These are phyloP conservation scores for Copidosoma aretas DNA, from an alignment of 2,888 invertebrate species.

Conservation along the genomic window DNA sequence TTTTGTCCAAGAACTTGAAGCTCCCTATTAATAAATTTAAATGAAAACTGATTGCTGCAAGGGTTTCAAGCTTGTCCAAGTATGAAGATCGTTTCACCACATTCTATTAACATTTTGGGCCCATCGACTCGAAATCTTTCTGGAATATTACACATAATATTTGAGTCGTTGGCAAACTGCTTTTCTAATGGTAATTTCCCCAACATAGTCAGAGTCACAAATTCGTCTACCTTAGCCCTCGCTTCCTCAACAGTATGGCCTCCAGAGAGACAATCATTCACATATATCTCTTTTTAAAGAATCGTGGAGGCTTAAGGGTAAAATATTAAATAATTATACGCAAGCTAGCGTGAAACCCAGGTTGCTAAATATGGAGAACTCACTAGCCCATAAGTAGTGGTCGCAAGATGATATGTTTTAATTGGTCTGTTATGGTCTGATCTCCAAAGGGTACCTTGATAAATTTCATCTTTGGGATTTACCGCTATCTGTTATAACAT, in stretches of 20 bases:
- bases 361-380: constrained; percentile 2
- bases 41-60: not conserved
- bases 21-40: no score
- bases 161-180: no score
- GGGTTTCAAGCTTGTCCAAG: not conserved
- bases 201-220: no score
- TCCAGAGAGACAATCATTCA: not conserved
- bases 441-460: no score
- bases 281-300: not conserved
- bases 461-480: not conserved
- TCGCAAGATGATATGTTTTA: not conserved
- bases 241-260: no score
- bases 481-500: not conserved
- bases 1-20: no score
- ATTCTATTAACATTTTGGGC: not conserved
- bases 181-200: not conserved
- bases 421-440: no score
- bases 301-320: not conserved
- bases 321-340: not conserved
- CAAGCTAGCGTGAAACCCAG: not conserved
- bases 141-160: no score
- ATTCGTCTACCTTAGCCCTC: no score
- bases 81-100: not conserved
- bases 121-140: not conserved
- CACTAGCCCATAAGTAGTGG: not conserved